Base-by-base conservation (phyloP, 1,140 invertebrate genomes). In the Limonius californicus region DNA sequence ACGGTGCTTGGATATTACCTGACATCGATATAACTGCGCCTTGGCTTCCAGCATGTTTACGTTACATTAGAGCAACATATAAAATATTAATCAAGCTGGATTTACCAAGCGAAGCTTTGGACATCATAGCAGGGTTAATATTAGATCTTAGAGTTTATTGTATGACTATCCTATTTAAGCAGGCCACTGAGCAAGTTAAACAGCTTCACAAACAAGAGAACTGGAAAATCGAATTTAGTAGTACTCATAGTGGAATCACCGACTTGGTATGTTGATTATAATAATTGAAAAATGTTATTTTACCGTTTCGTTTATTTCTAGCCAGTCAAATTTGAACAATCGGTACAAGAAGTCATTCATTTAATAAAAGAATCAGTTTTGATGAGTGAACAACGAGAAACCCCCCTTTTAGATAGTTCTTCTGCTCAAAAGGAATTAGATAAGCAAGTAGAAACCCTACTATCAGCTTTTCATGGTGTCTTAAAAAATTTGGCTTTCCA, bases 131-230 rank as follows among this genome's bases (percentile, higher is more conserved):
- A 67, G 85, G 86, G 57, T 83, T 97, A 14, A 88, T 95, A 58
- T 89, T 95, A 76, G 91, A 97, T 77, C 85, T 97, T 68, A 85
- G 94, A 66, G 84, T 94, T 45, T 87, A 94, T 74, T 94, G 92
- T 68, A 89, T 98, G 80, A 85, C 85, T 15, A 87, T 88, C 47
- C 82, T 97, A 59, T 89, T 98, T 54, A 89, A 90, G 73, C 89
- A 95, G 73, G 87, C 93, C 2, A 84, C 85, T 0, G 87, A 90
- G 69, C 89, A 91, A 68, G 86, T 96, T 23, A 85, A 87, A 68
- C 82, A 83, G n/a, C 79, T 98, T 1, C 81, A 85, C 53, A 84
- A 84, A 39, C 86, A 88, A 69, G 95, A 98, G 79, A 90, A 84
- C 0, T 98, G 95, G 95, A 84, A 87, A 67, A 85, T 95, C 55